Evolutionary conservation across 2,797 vertebrate species (phyloP), one percentile per base, ranked within the genome.

Genomic region (Hippoglossus hippoglossus): DNA sequence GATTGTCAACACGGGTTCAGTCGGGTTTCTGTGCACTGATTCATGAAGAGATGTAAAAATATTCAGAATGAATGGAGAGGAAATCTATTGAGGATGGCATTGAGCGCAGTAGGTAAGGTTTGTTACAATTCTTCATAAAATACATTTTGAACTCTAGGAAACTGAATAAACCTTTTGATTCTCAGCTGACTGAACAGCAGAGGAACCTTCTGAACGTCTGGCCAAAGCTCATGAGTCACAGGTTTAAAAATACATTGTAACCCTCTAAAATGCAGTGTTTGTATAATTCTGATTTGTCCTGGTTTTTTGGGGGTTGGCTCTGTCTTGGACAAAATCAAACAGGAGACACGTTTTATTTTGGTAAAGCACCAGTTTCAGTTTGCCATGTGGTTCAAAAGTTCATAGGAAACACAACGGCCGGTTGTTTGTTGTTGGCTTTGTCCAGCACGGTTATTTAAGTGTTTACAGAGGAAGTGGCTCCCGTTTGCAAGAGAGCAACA

Each of bases 361-460:
- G 60, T 73, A 70, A 57, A 63, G 76, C 64, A 65, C 10, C 56
- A 63, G 62, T 81, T 85, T 73, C 15, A 76, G 66, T 52, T 61
- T 61, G 69, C 71, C 22, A 73, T 83, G 87, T 67, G 82, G 77
- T 81, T 79, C 72, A 83, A 80, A 83, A 75, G 81, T 83, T 86
- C 68, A 84, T 64, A 60, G 65, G 3, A 66, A 46, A 65, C 71
- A 53, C 50, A 26, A 63, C 16, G 10, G 63, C 11, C 77, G 65
- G 73, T 52, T 82, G 76, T 84, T 79, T 80, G 80, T 68, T 76
- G 67, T 75, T 73, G 81, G 81, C 21, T 79, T 79, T 61, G 59
- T 73, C 46, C 72, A 46, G 56, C 53, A 46, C 81, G 59, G 46
- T 87, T 56, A 83, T 90, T 88, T 77, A 34, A 41, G 10, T 78